Evolutionary conservation across 2,113 vertebrate species (phyloP).

Genomic region (Petroica traversi): DNA sequence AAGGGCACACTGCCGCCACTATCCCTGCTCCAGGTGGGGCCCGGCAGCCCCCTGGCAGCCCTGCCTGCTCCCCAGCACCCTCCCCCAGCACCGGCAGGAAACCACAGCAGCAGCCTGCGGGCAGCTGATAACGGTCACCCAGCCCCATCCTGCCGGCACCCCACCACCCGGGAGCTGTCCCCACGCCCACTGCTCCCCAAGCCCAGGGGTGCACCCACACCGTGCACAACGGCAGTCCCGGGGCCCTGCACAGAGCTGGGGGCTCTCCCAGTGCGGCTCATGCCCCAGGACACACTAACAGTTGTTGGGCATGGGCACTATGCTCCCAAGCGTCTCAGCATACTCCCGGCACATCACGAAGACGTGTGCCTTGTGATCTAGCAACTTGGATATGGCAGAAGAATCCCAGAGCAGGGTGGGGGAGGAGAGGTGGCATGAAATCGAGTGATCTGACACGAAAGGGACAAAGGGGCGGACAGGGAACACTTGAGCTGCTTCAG

Average conservation of each 20-base stretch:
- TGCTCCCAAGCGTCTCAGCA: background rate
- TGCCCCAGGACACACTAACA: accelerated
- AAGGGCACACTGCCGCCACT: background rate
- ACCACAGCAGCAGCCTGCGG: conserved; percentile 34
- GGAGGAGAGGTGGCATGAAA: background rate
- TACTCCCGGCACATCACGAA: accelerated
- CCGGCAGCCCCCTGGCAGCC: background rate
- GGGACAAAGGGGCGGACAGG: background rate
- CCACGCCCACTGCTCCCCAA: background rate
- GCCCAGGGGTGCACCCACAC: background rate
- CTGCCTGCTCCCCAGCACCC: background rate
- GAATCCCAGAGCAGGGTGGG: background rate
- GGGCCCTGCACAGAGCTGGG: accelerated
- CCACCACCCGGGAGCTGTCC: background rate
- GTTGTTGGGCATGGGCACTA: accelerated
- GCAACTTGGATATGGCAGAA: background rate
- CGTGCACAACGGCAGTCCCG: accelerated
- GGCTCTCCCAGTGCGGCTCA: accelerated
- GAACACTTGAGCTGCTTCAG: background rate
- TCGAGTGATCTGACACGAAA: accelerated
- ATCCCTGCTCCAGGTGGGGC: background rate
- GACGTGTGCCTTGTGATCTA: background rate
- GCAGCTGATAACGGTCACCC: conserved; percentile 42
- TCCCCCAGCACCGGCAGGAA: background rate
- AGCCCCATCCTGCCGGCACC: conserved; percentile 38